Evolutionary conservation across 2,888 invertebrate species (phyloP).

Genomic region (Synanthedon andrenaeformis): DNA sequence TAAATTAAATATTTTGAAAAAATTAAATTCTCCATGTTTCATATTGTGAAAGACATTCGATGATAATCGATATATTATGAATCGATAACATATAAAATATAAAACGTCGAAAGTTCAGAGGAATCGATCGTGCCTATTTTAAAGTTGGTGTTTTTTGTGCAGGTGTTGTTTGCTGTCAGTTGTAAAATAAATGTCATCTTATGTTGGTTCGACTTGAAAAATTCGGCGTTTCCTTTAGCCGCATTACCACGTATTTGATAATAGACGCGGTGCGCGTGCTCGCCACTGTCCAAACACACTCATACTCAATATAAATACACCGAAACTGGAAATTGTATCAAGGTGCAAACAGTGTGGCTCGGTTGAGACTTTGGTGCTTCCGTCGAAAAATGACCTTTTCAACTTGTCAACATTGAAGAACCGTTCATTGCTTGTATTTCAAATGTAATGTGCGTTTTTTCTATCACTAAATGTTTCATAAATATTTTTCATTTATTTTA

Average conservation of each 20-base stretch:
- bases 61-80: too few species aligned
- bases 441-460: not conserved
- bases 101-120: too few species aligned
- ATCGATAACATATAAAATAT: too few species aligned
- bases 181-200: too few species aligned
- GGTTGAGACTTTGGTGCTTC: constrained; percentile 6
- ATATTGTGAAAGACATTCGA: too few species aligned
- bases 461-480: not conserved
- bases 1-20: too few species aligned
- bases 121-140: too few species aligned
- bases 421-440: too few species aligned
- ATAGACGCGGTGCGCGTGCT: constrained; percentile 39
- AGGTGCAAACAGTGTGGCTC: constrained; percentile 2
- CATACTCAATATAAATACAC: constrained; percentile 9
- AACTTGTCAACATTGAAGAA: too few species aligned
- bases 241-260: constrained; percentile 55
- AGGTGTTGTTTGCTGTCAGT: too few species aligned
- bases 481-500: not conserved
- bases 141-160: too few species aligned
- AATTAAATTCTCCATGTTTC: too few species aligned
- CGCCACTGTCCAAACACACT: constrained; percentile 38
- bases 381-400: constrained; percentile 1
- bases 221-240: constrained; percentile 46
- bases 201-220: constrained; percentile 12
- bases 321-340: constrained; percentile 35